Conservation (phyloP, 2,888 invertebrate species). For the Trachelus troglodyta region DNA sequence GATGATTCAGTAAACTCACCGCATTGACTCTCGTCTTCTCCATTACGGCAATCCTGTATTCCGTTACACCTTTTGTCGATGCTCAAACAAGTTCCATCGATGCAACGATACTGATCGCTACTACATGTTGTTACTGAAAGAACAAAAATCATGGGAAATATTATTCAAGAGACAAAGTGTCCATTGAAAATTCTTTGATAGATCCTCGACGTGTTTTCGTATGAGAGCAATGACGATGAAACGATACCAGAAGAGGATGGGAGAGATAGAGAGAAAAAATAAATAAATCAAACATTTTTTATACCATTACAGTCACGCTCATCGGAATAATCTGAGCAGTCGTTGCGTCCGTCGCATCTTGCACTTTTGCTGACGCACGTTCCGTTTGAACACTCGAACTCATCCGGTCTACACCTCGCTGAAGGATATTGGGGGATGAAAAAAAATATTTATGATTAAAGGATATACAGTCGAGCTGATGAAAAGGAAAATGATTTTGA, state of each 20-base stretch:
- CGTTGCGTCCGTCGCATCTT: constrained; percentile 66
- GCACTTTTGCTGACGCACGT: constrained; percentile 67
- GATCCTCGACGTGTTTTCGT: not conserved
- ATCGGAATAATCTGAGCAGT: constrained; percentile 73
- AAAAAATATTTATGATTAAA: not conserved
- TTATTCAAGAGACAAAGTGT: not conserved
- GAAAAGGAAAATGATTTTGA: constrained; percentile 35
- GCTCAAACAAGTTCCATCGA: constrained; percentile 69
- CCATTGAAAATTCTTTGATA: not conserved
- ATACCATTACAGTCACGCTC: constrained; percentile 69
- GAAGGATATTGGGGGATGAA: constrained; percentile 8
- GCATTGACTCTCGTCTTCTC: constrained; percentile 71
- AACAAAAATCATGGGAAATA: not conserved
- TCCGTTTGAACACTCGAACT: constrained; percentile 71
- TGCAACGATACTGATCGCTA: constrained; percentile 71
- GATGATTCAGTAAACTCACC: constrained; percentile 48
- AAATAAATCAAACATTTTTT: constrained; percentile 24
- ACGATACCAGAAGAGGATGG: not conserved
- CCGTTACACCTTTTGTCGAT: constrained; percentile 69
- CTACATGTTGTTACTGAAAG: constrained; percentile 64
- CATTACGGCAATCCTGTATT: constrained; percentile 68
- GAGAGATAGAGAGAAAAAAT: constrained; percentile 14
- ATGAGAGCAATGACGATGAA: not conserved
- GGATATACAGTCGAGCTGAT: constrained; percentile 54
- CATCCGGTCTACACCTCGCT: constrained; percentile 65